Conservation (phyloP, 2,113 vertebrate species). For the Neofelis nebulosa region DNA sequence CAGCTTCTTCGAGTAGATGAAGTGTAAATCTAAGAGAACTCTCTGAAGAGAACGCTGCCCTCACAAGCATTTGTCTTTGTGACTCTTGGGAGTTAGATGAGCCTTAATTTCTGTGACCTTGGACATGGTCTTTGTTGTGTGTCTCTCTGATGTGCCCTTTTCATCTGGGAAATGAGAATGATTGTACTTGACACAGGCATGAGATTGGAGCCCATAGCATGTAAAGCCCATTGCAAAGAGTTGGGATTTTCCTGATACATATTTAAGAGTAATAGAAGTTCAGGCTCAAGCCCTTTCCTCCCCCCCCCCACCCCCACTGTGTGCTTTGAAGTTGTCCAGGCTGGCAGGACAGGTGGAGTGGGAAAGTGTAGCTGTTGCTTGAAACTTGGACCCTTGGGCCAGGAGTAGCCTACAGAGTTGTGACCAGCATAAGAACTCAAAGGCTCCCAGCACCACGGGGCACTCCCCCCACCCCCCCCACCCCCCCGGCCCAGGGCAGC, state of each 20-base stretch:
- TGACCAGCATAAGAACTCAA: background rate
- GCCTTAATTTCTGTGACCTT: background rate
- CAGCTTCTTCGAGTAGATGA: background rate
- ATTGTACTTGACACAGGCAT: background rate
- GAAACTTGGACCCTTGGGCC: background rate
- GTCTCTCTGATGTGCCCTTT: background rate
- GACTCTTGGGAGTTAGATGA: background rate
- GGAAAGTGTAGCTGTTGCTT: background rate
- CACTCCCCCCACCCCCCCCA: too few relatives aligned
- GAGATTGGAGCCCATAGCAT: background rate
- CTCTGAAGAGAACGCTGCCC: background rate
- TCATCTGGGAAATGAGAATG: background rate
- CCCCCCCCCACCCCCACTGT: background rate
- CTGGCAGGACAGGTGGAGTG: accelerated
- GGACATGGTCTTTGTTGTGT: background rate
- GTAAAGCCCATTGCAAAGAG: background rate
- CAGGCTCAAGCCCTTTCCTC: background rate
- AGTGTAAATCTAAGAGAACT: background rate
- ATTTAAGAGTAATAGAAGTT: background rate
- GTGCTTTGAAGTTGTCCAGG: background rate
- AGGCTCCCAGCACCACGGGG: background rate
- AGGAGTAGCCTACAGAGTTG: background rate
- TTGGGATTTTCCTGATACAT: background rate
- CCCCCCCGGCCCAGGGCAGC: background rate
- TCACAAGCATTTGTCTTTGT: background rate